Evolutionary conservation across 1,140 invertebrate species (phyloP).

Genomic region (Drosophila arawakana): DNA sequence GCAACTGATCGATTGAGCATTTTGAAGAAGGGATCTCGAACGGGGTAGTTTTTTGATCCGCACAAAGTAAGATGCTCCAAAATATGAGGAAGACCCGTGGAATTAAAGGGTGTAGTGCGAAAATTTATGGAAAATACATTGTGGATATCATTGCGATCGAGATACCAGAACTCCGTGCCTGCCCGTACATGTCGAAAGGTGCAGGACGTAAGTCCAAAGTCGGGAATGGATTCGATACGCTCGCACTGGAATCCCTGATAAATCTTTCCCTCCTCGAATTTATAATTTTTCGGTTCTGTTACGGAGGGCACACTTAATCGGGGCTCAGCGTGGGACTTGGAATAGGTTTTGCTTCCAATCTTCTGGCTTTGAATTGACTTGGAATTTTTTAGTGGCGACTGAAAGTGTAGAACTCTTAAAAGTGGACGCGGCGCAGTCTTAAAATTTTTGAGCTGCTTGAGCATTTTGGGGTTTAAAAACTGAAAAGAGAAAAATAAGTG

Average conservation of each 20-base stretch:
- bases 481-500: neutral
- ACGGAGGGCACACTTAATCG: constrained; percentile 6
- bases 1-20: constrained; percentile 95
- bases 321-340: neutral
- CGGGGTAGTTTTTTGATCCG: constrained; percentile 93
- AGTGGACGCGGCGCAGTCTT: neutral
- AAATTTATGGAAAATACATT: constrained; percentile 96
- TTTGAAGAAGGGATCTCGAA: constrained; percentile 97
- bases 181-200: constrained; percentile 91
- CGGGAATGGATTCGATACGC: constrained; percentile 86
- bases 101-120: constrained; percentile 94
- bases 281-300: constrained; percentile 43
- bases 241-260: constrained; percentile 88
- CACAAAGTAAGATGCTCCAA: constrained; percentile 96
- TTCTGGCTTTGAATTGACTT: neutral
- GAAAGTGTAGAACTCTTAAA: neutral
- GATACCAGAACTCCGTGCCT: constrained; percentile 94
- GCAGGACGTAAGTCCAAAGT: constrained; percentile 91
- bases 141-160: constrained; percentile 93
- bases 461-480: neutral
- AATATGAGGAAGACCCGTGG: constrained; percentile 95
- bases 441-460: neutral
- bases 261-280: constrained; percentile 85
- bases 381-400: neutral
- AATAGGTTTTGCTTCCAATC: neutral